Percentiles rank a stretch among this genome's conserved stretches.
Evolutionary conservation across 30 jellyfish, hydroid and myxozoan species (phyloP).

Genomic region (Cassiopea andromeda): DNA sequence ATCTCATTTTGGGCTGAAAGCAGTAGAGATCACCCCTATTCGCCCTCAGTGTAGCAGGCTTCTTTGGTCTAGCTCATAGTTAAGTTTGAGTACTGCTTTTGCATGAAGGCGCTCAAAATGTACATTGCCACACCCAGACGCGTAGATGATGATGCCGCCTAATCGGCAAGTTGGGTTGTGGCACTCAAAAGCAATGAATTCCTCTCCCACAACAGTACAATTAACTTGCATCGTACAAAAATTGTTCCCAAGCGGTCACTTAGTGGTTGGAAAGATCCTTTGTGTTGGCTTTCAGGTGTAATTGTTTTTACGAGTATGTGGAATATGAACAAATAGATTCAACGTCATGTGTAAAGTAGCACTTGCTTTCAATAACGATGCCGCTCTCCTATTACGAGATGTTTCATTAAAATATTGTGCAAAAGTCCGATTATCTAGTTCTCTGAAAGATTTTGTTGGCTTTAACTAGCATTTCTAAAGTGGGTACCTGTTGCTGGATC

Average conservation of each 20-base stretch:
- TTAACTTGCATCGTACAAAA: background rate
- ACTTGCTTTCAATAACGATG: background rate
- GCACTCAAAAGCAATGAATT: background rate
- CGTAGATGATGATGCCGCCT: too few species aligned
- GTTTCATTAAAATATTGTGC: background rate
- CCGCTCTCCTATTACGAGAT: background rate
- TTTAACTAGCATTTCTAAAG: background rate
- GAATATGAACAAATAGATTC: background rate
- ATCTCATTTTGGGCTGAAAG: too few species aligned
- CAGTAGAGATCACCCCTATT: too few species aligned
- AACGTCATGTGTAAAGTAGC: background rate
- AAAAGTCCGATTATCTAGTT: background rate
- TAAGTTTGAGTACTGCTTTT: too few species aligned
- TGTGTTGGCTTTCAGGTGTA: background rate
- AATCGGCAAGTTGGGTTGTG: background rate
- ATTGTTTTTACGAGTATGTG: background rate
- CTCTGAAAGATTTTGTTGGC: background rate
- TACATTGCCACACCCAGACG: too few species aligned
- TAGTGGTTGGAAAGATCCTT: background rate
- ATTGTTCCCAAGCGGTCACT: background rate
- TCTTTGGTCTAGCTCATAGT: too few species aligned
- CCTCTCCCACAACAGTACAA: background rate
- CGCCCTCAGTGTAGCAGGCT: too few species aligned
- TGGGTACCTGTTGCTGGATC: constrained; percentile 13
- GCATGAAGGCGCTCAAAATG: too few species aligned